These are phyloP conservation scores for Griposia aprilina DNA, from an alignment of 2,888 invertebrate species.

Conservation along the genomic window DNA sequence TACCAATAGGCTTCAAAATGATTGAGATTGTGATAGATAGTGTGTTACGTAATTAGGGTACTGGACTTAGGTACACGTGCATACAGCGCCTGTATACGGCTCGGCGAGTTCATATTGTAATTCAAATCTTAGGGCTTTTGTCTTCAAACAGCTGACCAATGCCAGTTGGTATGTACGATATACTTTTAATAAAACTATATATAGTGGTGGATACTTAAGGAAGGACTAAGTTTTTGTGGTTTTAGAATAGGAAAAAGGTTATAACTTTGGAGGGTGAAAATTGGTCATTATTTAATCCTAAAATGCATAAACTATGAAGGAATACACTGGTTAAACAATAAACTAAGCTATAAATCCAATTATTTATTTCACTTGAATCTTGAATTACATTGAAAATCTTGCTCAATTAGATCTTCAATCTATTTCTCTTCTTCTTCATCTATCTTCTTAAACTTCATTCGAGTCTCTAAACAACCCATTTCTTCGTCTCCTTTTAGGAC, in stretches of 20 bases:
- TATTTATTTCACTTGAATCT: neutral
- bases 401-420: neutral
- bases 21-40: too few species aligned
- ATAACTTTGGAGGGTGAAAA: neutral
- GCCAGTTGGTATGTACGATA: neutral
- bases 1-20: too few species aligned
- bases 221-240: neutral
- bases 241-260: neutral
- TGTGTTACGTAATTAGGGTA: too few species aligned
- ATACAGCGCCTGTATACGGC: neutral
- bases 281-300: neutral
- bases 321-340: neutral
- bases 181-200: neutral
- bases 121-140: neutral
- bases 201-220: neutral
- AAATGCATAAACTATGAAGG: neutral
- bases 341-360: neutral
- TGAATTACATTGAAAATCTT: neutral
- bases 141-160: neutral
- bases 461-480: slow-evolving; percentile 25
- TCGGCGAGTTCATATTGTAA: neutral
- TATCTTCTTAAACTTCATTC: slow-evolving; percentile 12
- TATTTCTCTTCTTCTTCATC: slow-evolving; percentile 16
- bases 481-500: slow-evolving; percentile 25
- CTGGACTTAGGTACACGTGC: neutral